phyloP scores from a whole-genome alignment of 1,140 invertebrate species.

The Chelonus insularis region DNA sequence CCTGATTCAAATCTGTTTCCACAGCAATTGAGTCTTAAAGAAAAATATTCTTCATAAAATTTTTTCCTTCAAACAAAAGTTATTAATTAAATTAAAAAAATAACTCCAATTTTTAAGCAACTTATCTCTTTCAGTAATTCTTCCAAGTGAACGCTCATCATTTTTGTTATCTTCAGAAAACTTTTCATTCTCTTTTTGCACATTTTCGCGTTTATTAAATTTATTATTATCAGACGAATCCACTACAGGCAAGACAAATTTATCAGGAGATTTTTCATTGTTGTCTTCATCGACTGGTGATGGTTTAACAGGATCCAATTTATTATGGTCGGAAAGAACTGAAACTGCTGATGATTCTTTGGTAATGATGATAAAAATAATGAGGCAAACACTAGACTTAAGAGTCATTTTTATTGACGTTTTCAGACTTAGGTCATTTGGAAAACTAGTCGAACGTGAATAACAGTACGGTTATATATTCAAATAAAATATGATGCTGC shows the following conservation, averaged over 20 bases:
- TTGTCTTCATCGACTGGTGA: conserved; percentile 18
- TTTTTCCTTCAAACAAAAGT: background rate
- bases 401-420: conserved; percentile 22
- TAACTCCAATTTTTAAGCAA: conserved; percentile 18
- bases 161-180: conserved; percentile 10
- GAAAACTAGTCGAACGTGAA: conserved; percentile 1
- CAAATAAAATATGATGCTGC: conserved; percentile 2
- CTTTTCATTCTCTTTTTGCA: background rate
- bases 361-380: conserved; percentile 4
- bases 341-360: background rate
- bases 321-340: conserved; percentile 16
- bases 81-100: background rate
- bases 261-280: conserved; percentile 15
- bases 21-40: conserved; percentile 42
- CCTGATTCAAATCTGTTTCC: conserved; percentile 33
- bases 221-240: background rate
- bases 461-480: too few relatives aligned
- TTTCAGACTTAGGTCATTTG: conserved; percentile 22
- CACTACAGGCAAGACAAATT: conserved; percentile 1
- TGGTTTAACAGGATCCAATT: conserved; percentile 26
- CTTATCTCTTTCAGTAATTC: conserved; percentile 39
- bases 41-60: conserved; percentile 4
- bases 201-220: conserved; percentile 17
- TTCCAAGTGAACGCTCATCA: conserved; percentile 10
- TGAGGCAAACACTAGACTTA: background rate